These are phyloP conservation scores for Stegophylla sp. DNA, from an alignment of 2,888 invertebrate genomes.

Conservation along the genomic window DNA sequence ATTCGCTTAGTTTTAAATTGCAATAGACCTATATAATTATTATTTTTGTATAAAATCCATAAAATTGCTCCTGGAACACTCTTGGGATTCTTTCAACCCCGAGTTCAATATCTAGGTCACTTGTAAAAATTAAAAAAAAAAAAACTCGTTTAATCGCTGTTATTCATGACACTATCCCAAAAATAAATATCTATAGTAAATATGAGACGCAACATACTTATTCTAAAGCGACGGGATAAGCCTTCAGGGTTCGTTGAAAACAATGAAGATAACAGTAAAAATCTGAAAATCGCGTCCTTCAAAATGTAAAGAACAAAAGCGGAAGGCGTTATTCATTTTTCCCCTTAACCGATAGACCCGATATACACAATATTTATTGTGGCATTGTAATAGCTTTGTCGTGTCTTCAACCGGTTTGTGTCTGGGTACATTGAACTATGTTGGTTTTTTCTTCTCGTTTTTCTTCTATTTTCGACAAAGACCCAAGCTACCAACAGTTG, in stretches of 20 bases:
- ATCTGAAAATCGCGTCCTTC: constrained; percentile 46
- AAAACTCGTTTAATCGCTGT: not conserved
- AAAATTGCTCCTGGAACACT: not conserved
- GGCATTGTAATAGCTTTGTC: constrained; percentile 47
- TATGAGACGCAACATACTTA: not conserved
- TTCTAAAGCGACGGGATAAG: not conserved
- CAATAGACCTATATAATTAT: not conserved
- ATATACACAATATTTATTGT: constrained; percentile 50
- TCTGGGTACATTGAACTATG: constrained; percentile 52
- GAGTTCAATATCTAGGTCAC: not conserved
- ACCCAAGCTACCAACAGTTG: constrained; percentile 39
- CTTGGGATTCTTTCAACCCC: not conserved
- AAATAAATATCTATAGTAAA: constrained; percentile 11
- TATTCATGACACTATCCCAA: not conserved
- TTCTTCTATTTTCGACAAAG: constrained; percentile 52
- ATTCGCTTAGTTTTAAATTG: no score
- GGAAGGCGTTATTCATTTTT: constrained; percentile 44
- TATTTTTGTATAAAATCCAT: not conserved
- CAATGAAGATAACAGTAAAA: constrained; percentile 46
- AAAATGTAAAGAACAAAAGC: constrained; percentile 35
- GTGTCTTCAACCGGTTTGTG: constrained; percentile 53
- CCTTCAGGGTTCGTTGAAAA: constrained; percentile 26
- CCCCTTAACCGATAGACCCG: constrained; percentile 53
- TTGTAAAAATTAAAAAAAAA: not conserved
- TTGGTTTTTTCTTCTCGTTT: constrained; percentile 29